Percentiles rank a stretch among this genome's conserved stretches.
These are phyloP conservation scores for Radopholus similis DNA, from an alignment of 1,140 invertebrate species.

Conservation along the genomic window DNA sequence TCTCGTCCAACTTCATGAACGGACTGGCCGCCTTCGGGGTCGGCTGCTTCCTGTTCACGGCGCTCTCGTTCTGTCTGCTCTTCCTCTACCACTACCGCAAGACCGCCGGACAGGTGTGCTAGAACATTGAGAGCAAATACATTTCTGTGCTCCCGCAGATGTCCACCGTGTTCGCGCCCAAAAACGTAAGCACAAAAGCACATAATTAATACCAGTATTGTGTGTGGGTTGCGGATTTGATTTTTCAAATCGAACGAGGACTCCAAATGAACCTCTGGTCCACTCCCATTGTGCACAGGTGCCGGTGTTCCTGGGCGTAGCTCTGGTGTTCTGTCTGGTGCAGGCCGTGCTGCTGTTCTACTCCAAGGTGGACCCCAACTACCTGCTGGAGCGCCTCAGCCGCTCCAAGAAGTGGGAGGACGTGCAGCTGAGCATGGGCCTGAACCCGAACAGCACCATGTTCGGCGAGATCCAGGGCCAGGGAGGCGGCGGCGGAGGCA, in stretches of 20 bases:
- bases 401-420: conserved; percentile 19
- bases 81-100: conserved; percentile 14
- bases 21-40: conserved; percentile 12
- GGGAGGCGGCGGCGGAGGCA: background rate
- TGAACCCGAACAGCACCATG: conserved; percentile 5
- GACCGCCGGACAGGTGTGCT: conserved; percentile 6
- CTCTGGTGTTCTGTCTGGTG: conserved; percentile 10
- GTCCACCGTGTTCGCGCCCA: conserved; percentile 16
- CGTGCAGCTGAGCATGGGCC: conserved; percentile 11
- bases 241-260: no score
- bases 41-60: conserved; percentile 11
- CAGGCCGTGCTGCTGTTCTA: conserved; percentile 14
- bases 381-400: conserved; percentile 8
- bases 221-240: no score
- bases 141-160: background rate
- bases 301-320: conserved; percentile 12
- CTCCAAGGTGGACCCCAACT: conserved; percentile 18
- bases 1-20: conserved; percentile 13
- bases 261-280: no score
- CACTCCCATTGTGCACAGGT: no score
- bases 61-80: conserved; percentile 7
- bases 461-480: background rate
- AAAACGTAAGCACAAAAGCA: no score
- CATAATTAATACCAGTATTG: no score
- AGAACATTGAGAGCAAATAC: no score